Conservation (phyloP, 2,797 vertebrate genomes). For the Scolopax bukidnonensis region DNA sequence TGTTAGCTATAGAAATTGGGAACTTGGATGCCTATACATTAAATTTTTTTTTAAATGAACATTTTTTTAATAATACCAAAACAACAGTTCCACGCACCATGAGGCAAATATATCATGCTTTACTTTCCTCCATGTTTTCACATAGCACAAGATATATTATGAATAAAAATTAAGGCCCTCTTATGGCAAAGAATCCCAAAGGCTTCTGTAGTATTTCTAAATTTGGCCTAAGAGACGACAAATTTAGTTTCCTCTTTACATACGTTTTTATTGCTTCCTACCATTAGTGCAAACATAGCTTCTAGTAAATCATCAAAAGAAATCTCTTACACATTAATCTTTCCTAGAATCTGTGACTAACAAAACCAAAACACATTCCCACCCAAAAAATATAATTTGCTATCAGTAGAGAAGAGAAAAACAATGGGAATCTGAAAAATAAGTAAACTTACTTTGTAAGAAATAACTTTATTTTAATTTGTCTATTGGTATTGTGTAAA, state of each 20-base stretch:
- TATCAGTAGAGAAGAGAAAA: background rate
- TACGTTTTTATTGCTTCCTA: conserved; percentile 31
- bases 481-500: background rate
- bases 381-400: background rate
- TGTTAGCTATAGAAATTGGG: background rate
- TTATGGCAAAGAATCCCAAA: conserved; percentile 17
- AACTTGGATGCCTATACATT: background rate
- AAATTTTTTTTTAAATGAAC: background rate
- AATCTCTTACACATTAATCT: background rate
- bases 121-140: background rate
- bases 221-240: background rate
- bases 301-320: conserved; percentile 8
- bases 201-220: conserved; percentile 21
- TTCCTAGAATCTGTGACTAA: background rate
- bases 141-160: background rate
- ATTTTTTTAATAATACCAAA: background rate
- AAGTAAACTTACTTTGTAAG: background rate
- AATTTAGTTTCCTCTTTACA: conserved; percentile 21
- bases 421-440: background rate
- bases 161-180: conserved; percentile 20
- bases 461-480: background rate
- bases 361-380: background rate
- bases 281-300: background rate
- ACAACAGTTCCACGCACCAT: background rate
- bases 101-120: conserved; percentile 14